Percentiles rank a stretch among this genome's conserved stretches.
Conservation (phyloP, 2,888 invertebrate species). For the Petrophora chlorosata region DNA sequence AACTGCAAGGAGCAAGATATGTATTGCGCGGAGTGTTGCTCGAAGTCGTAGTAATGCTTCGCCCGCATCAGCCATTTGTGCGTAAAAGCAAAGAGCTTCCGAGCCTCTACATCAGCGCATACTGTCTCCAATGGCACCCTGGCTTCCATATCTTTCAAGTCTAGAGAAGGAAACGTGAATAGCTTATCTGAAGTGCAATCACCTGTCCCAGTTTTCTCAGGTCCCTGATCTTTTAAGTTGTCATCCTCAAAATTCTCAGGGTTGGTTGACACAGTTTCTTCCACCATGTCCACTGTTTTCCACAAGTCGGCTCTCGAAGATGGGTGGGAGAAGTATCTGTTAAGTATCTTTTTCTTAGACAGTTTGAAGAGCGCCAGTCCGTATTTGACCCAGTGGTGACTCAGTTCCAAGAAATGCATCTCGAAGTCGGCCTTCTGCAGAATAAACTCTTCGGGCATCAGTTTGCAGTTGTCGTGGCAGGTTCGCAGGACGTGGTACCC, state of each 20-base stretch:
- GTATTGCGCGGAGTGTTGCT: slow-evolving; percentile 83
- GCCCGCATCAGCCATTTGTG: slow-evolving; percentile 85
- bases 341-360: slow-evolving; percentile 78
- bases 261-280: slow-evolving; percentile 44
- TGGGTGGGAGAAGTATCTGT: slow-evolving; percentile 65
- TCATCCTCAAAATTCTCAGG: slow-evolving; percentile 58
- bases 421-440: slow-evolving; percentile 70
- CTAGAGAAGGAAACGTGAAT: slow-evolving; percentile 63
- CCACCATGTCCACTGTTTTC: slow-evolving; percentile 63
- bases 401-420: slow-evolving; percentile 75
- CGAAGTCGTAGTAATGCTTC: slow-evolving; percentile 82
- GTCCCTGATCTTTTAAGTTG: slow-evolving; percentile 60
- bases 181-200: slow-evolving; percentile 55
- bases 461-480: slow-evolving; percentile 79
- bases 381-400: slow-evolving; percentile 85
- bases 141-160: slow-evolving; percentile 65
- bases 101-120: slow-evolving; percentile 72
- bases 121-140: slow-evolving; percentile 59
- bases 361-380: slow-evolving; percentile 82
- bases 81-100: slow-evolving; percentile 80
- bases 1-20: slow-evolving; percentile 84
- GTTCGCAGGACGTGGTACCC: slow-evolving; percentile 82
- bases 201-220: slow-evolving; percentile 65
- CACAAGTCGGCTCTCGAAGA: slow-evolving; percentile 62
- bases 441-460: slow-evolving; percentile 72